These are phyloP conservation scores for Metaphire vulgaris DNA, from an alignment of 1,140 invertebrate species.

Conservation along the genomic window DNA sequence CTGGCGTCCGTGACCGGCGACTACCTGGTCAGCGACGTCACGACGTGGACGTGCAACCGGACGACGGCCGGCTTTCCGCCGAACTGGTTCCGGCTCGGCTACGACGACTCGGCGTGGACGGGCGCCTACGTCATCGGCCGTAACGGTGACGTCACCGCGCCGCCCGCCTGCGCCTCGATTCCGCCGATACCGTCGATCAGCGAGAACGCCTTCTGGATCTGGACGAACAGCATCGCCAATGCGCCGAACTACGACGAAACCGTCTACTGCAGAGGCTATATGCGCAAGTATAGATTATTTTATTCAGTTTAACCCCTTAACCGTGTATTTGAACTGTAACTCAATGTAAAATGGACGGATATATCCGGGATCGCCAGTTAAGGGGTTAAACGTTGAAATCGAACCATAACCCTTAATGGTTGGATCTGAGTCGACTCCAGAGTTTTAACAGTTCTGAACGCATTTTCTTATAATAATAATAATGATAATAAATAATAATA, in stretches of 20 bases:
- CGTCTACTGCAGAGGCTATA: neutral
- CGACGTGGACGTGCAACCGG: neutral
- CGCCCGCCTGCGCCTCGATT: neutral
- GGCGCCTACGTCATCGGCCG: neutral
- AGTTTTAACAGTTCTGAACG: no score
- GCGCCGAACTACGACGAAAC: neutral
- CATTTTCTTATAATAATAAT: no score
- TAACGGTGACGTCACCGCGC: neutral
- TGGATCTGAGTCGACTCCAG: no score
- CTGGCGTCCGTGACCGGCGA: neutral
- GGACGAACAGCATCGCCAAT: neutral
- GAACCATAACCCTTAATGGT: no score
- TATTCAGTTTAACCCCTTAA: no score
- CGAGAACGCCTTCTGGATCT: neutral
- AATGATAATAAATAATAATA: no score
- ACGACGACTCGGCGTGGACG: neutral
- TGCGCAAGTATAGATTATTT: neutral
- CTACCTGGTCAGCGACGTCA: neutral
- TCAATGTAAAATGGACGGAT: no score
- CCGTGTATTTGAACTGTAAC: no score
- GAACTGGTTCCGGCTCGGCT: neutral
- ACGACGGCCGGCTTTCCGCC: no score
- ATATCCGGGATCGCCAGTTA: no score
- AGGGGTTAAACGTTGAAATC: no score
- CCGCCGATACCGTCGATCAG: neutral